Evolutionary conservation across 1,140 invertebrate species (phyloP), one percentile per base, ranked within the genome.

Genomic region (Schlechtendalia chinensis): DNA sequence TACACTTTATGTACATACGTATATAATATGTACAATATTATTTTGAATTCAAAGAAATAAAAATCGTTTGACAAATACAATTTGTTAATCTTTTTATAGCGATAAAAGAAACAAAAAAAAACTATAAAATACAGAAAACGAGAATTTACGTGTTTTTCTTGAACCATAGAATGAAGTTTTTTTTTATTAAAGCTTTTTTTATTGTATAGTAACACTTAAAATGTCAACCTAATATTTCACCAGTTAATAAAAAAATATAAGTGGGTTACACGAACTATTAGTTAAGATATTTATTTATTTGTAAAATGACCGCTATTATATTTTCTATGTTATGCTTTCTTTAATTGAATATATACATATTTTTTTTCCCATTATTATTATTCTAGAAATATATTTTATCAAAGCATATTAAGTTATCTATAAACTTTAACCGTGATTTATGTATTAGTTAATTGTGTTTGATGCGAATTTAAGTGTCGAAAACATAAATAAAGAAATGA

Each of bases 181-280:
- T 69, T 69, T 69, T 69, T 47, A 69, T 50, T 19, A 69, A 50
- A 69, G 6, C 45, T 24, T 69, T 69, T 67, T 69, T 17, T 69
- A 47, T 29, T 50, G 45, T 50, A 14, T 24, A 24, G 1, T 27
- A 24, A 69, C 39, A 69, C 67, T 69, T 69, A 69, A 69, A 69
- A 50, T 47, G 67, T 69, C 67, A 69, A 69, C 45, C 39, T 69
- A 69, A 50, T 47, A 50, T 50, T 69, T 50, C 14, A 69, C 22
- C 45, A 69, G n/a, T 50, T 50, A 69, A 69, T 50, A 27, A 69
- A 50, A 50, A 24, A 1, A 69, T 69, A 47, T 24, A 69, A 50
- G 45, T 69, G 22, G n/a, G 17, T 69, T 69, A 27, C 22, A 50
- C 6, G 45, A 50, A 47, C 39, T 69, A 24, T 67, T 45, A 69